phyloP scores from a whole-genome alignment of 1,140 invertebrate species.

The Colletes latitarsis region DNA sequence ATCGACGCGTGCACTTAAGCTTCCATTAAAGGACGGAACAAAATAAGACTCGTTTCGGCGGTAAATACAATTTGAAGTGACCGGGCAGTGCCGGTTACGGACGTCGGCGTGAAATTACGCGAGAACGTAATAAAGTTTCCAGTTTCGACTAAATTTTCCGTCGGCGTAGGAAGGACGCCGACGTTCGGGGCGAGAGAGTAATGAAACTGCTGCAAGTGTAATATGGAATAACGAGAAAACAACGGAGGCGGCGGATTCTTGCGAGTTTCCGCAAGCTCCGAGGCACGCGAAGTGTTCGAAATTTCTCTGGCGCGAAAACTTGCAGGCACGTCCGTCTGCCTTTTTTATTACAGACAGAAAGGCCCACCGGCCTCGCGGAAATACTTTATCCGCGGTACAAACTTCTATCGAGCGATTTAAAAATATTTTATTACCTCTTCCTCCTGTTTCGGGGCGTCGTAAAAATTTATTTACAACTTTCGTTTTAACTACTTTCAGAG shows the following conservation, averaged over 20 bases:
- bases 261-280: constrained; percentile 28
- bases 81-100: not conserved
- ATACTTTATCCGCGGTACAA: not conserved
- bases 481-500: no score
- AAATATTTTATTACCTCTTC: not conserved
- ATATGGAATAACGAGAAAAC: constrained; percentile 54
- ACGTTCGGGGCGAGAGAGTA: constrained; percentile 39
- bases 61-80: not conserved
- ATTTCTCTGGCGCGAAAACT: constrained; percentile 53
- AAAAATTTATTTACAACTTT: not conserved
- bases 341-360: constrained; percentile 20
- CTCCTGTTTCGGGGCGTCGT: not conserved
- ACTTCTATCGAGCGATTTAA: constrained; percentile 14
- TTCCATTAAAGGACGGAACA: no score
- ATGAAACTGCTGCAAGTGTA: constrained; percentile 60
- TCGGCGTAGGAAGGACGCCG: not conserved
- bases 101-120: constrained; percentile 21
- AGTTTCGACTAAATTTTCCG: not conserved
- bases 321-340: not conserved
- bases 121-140: constrained; percentile 37
- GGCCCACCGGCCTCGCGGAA: not conserved
- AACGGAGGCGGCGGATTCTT: constrained; percentile 27
- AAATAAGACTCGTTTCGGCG: not conserved
- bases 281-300: constrained; percentile 39
- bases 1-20: no score